Evolutionary conservation across 2,888 invertebrate genomes (phyloP), one percentile per base, ranked within the genome.

Genomic region (Napeogenes sylphis): DNA sequence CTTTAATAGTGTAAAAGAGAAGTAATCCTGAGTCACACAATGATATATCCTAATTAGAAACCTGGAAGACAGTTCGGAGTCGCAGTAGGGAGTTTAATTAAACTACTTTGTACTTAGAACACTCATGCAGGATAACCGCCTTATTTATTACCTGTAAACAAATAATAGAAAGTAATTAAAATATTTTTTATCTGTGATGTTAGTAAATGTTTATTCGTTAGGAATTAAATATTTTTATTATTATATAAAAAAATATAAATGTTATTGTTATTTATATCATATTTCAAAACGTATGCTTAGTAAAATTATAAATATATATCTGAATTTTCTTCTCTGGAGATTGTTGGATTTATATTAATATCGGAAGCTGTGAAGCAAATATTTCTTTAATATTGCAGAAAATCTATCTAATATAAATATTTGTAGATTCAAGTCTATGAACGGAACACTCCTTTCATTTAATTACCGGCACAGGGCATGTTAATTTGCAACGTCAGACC

Each of bases 401-500:
- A 42, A 42, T 42, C 1, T 42, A 42, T 6, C 42, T 10, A 42
- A 10, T 10, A 10, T 8, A 42, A 42, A 10, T 42, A 42, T 42
- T 42, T 8, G 42, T 42, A 42, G 3, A 42, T 42, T 10, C 10
- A 42, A 42, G 42, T 42, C 12, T 3, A 42, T 42, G 42, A 42
- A 42, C 82, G 82, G 82, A 84, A 81, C 82, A 84, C 86, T 87
- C 85, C 87, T 86, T 79, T 73, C 76, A 79, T 78, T 87, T 86
- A 89, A 89, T 89, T 87, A 88, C 84, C 75, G 77, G 77, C 80
- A 81, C 83, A 21, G 84, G 85, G 85, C 85, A 87, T 83, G 87
- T 86, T 87, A 87, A 88, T 90, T 89, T 89, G 87, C 83, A 87
- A 83, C 83, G 82, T 83, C 82, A 79, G 79, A 80, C 81, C 78